These are phyloP conservation scores for Okapia johnstoni DNA, from an alignment of 2,113 vertebrate genomes.

Conservation along the genomic window DNA sequence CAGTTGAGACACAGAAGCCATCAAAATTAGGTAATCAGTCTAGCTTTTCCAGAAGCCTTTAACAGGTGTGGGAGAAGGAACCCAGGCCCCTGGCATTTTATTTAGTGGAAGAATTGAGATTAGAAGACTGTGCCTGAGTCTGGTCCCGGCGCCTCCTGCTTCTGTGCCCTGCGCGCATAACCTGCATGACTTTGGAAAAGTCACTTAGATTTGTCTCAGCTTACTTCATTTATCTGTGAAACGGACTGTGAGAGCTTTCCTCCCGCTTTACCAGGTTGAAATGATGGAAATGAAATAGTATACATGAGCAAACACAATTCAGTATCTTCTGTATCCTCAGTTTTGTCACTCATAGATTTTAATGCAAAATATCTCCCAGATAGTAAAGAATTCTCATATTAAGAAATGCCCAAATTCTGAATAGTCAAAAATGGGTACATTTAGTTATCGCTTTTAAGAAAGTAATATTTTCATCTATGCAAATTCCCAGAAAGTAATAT, in stretches of 20 bases:
- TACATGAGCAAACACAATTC: background rate
- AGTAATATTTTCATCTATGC: background rate
- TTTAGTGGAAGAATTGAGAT: background rate
- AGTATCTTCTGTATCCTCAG: background rate
- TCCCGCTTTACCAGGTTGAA: background rate
- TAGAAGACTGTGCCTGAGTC: background rate
- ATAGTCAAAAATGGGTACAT: background rate
- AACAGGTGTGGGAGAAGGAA: conserved; percentile 44
- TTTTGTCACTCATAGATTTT: background rate
- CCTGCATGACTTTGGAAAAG: background rate
- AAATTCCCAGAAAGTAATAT: background rate
- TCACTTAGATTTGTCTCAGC: background rate
- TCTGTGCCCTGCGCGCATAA: background rate
- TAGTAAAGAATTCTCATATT: background rate
- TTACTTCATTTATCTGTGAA: background rate
- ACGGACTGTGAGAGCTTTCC: background rate
- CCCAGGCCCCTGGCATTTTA: conserved; percentile 23
- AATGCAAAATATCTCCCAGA: background rate
- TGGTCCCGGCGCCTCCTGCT: background rate
- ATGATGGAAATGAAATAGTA: background rate
- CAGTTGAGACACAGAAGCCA: background rate
- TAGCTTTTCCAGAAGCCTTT: background rate
- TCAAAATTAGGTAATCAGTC: conserved; percentile 17
- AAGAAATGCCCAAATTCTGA: background rate
- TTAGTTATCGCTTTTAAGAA: background rate